Evolutionary conservation across 2,113 vertebrate species (phyloP).

Genomic region (Apeltes quadracus): DNA sequence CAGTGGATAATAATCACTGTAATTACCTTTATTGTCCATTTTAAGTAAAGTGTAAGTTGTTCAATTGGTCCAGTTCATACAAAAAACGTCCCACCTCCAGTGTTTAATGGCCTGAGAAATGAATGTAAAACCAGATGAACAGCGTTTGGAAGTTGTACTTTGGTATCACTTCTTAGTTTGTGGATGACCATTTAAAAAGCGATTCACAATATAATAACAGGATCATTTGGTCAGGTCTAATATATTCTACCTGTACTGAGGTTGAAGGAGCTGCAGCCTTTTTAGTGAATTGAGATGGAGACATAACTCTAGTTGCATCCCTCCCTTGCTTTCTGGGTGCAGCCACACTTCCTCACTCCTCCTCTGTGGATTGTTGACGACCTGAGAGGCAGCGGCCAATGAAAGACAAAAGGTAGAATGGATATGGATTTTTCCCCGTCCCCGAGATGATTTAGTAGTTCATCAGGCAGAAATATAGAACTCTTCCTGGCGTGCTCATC

Average conservation of each 20-base stretch:
- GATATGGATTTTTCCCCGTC: constrained; percentile 80
- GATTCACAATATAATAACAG: not conserved
- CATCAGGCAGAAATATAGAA: constrained; percentile 81
- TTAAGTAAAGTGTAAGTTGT: not conserved
- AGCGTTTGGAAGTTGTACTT: not conserved
- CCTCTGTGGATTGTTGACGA: constrained; percentile 70
- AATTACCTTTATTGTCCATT: not conserved
- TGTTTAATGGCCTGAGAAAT: not conserved
- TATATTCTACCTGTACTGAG: not conserved
- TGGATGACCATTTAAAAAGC: not conserved
- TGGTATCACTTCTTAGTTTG: not conserved
- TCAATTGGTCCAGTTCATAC: not conserved
- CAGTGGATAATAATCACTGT: not conserved
- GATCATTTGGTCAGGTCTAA: not conserved
- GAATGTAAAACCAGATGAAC: not conserved
- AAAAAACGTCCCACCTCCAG: not conserved
- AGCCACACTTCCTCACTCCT: constrained; percentile 25
- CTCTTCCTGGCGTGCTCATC: constrained; percentile 78
- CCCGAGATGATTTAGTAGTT: constrained; percentile 81
- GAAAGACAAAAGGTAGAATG: constrained; percentile 84
- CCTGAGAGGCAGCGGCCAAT: constrained; percentile 73
- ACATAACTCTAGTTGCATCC: not conserved
- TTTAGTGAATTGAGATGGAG: constrained; percentile 29
- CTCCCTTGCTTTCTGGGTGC: constrained; percentile 14
- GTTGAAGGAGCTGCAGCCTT: constrained; percentile 16